Evolutionary conservation across 2,888 invertebrate species (phyloP), one percentile per base, ranked within the genome.

Genomic region (Helobdella robusta): DNA sequence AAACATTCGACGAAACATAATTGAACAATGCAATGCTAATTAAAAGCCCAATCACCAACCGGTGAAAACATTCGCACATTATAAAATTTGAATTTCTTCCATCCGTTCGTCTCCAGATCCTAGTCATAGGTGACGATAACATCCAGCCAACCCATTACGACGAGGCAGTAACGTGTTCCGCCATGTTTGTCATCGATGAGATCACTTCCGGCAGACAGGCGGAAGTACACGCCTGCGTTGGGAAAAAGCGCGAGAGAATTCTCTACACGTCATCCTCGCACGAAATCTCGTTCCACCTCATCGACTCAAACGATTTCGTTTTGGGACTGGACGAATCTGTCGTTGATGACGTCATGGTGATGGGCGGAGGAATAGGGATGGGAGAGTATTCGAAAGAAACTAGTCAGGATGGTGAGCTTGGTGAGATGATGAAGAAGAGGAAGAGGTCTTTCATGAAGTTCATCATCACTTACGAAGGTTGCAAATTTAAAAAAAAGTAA

Each of bases 381-480:
- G 44, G 35, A 18, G 62, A 62, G 34, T 50, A 62, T 34, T 62
- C 62, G 28, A 62, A 50, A 48, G 62, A 62, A 50, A 62, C 20
- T 23, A 62, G 62, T 48, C 62, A 62, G 34, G 62, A 62, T 50
- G 62, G 62, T n/a, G 62, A 62, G 35, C 8, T 36, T n/a, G 62
- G 34, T 4, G 30, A 46, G 32, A 30, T 25, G 6, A 30, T 25
- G 6, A 56, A 32, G 32, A 40, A 35, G 5, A 46, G 25, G 11
- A 62, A 34, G 23, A 50, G 30, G n/a, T 20, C 62, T 1, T 50
- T 50, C 18, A 20, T n/a, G 32, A 63, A 62, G 20, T 66, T 66
- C 63, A 58, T 66, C 40, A 15, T 66, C 63, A 25, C 30, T 28
- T 66, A 63, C 35, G 66, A 66, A 66, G 66, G 66, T 66, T 11